These are phyloP conservation scores for Temnothorax longispinosus DNA, from an alignment of 1,140 invertebrate species.

Conservation along the genomic window DNA sequence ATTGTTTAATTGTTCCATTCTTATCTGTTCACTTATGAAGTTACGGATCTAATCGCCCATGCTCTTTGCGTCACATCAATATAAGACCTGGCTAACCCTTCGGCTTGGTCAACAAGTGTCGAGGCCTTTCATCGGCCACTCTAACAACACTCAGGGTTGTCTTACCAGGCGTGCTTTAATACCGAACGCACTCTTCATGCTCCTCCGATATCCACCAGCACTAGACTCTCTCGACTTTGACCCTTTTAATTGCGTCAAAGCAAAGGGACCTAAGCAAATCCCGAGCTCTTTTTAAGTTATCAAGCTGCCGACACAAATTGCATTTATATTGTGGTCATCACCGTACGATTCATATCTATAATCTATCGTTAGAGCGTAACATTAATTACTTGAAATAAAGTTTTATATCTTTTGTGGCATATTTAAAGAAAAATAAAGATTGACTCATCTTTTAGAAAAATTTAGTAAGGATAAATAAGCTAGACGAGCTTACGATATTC, in stretches of 20 bases:
- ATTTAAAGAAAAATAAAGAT: too few species aligned
- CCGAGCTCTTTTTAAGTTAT: not conserved
- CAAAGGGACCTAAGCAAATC: not conserved
- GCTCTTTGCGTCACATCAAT: conserved; percentile 23
- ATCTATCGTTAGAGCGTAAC: not conserved
- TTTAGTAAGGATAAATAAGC: too few species aligned
- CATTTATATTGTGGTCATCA: conserved; percentile 3
- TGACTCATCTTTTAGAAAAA: too few species aligned
- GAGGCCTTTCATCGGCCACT: conserved; percentile 38
- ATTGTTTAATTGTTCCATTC: not conserved
- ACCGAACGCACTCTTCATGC: conserved; percentile 12
- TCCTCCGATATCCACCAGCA: conserved; percentile 6
- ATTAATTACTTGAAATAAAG: not conserved
- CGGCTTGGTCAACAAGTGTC: conserved; percentile 57
- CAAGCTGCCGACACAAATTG: not conserved
- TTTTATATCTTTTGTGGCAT: not conserved
- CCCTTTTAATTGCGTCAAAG: conserved; percentile 30
- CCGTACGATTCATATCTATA: not conserved
- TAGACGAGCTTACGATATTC: not conserved
- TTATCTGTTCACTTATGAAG: not conserved
- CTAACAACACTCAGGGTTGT: conserved; percentile 8
- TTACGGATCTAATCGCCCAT: not conserved
- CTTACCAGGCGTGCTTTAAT: conserved; percentile 42
- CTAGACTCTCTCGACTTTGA: conserved; percentile 47
- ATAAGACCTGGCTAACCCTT: conserved; percentile 23